These are phyloP conservation scores for Harpalus rubripes DNA, from an alignment of 2,888 invertebrate species.

Conservation along the genomic window DNA sequence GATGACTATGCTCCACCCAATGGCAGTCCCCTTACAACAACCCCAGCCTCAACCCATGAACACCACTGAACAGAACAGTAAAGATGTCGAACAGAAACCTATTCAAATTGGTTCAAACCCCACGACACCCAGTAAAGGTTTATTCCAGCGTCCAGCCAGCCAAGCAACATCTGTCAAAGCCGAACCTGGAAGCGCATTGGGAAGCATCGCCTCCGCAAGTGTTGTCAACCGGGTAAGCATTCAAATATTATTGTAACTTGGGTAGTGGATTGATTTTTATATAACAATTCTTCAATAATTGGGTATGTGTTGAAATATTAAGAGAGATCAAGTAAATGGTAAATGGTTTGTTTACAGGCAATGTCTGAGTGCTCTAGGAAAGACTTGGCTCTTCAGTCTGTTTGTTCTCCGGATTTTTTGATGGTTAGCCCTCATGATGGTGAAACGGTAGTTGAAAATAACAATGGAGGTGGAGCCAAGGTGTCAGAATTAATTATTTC, in stretches of 20 bases:
- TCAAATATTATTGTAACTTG: not conserved
- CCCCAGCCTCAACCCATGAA: conserved; percentile 66
- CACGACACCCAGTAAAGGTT: conserved; percentile 70
- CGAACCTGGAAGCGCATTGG: conserved; percentile 79
- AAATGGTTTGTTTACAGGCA: conserved; percentile 75
- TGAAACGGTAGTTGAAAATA: conserved; percentile 74
- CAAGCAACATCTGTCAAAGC: conserved; percentile 80
- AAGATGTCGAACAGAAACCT: conserved; percentile 70
- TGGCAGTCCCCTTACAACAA: conserved; percentile 70
- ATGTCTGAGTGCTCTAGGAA: conserved; percentile 82
- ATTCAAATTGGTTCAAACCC: conserved; percentile 70
- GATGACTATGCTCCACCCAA: conserved; percentile 73
- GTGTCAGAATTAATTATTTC: conserved; percentile 56
- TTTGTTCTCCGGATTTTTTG: conserved; percentile 77
- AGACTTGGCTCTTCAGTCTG: conserved; percentile 77
- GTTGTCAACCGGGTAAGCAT: conserved; percentile 75
- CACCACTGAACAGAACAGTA: conserved; percentile 61
- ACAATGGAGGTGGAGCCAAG: conserved; percentile 64
- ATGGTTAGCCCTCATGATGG: conserved; percentile 76
- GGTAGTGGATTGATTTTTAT: not conserved
- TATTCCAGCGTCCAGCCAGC: conserved; percentile 77
- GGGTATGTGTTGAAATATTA: conserved; percentile 12
- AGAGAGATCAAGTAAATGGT: conserved; percentile 30
- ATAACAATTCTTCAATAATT: not conserved
- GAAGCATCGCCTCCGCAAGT: conserved; percentile 77